Conservation (phyloP, 2,797 vertebrate genomes). For the Characodon lateralis region DNA sequence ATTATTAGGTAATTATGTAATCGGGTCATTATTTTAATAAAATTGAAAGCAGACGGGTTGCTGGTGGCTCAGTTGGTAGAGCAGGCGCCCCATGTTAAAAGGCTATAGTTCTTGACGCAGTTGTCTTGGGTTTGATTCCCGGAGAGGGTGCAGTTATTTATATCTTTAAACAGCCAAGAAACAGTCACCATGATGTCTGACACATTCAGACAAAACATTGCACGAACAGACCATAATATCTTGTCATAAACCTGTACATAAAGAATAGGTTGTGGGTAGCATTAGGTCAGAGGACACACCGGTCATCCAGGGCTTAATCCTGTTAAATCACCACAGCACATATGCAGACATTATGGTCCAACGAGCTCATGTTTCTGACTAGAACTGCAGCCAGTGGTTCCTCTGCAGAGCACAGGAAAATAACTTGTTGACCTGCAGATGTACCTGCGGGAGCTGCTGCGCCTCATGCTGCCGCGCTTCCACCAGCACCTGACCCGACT, state of each 20-base stretch:
- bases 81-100: too few species aligned
- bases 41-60: neutral
- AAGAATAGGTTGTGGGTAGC: neutral
- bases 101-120: too few species aligned
- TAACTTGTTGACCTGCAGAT: constrained; percentile 75
- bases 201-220: neutral
- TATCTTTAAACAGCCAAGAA: neutral
- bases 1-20: neutral
- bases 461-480: constrained; percentile 89
- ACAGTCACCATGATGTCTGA: neutral
- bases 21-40: neutral
- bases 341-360: neutral
- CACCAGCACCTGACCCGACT: constrained; percentile 90
- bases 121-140: too few species aligned
- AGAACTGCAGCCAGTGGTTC: neutral
- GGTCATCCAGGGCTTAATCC: too few species aligned
- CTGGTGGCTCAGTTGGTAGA: too few species aligned
- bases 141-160: neutral
- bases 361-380: neutral
- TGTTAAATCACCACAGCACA: neutral
- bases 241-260: neutral
- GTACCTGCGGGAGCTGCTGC: constrained; percentile 94
- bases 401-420: neutral
- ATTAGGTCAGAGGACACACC: neutral
- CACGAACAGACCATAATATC: neutral